phyloP scores from a whole-genome alignment of 2,888 invertebrate genomes.

The Leucophora obtusa region DNA sequence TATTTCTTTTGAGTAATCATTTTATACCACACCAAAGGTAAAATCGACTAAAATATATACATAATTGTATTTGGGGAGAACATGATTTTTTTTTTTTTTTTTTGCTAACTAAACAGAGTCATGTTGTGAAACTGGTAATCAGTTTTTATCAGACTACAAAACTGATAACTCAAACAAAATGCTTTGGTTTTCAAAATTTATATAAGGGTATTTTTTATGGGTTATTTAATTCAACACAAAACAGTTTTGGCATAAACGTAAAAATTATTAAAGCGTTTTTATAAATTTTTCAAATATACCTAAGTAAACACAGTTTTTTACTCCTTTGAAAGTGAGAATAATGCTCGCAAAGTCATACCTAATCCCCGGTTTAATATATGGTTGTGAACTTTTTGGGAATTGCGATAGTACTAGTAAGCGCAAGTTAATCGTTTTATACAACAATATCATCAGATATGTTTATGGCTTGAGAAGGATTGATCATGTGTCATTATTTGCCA shows the following conservation, averaged over 20 bases:
- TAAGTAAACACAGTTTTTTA: too few relatives aligned
- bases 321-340: too few relatives aligned
- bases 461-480: too few relatives aligned
- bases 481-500: too few relatives aligned
- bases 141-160: neutral
- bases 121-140: neutral
- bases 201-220: neutral
- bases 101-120: neutral
- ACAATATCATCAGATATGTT: too few relatives aligned
- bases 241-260: neutral
- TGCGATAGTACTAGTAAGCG: too few relatives aligned
- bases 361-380: too few relatives aligned
- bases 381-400: too few relatives aligned
- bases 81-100: neutral
- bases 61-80: neutral
- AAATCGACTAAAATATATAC: neutral
- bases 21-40: constrained; percentile 14
- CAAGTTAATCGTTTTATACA: too few relatives aligned
- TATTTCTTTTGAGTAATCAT: constrained; percentile 29
- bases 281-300: too few relatives aligned
- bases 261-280: too few relatives aligned
- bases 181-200: neutral
- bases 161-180: neutral
- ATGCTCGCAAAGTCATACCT: too few relatives aligned
- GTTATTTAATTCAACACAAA: neutral